Evolutionary conservation across 2,888 invertebrate species (phyloP), one percentile per base, ranked within the genome.

Genomic region (Nysson spinosus): DNA sequence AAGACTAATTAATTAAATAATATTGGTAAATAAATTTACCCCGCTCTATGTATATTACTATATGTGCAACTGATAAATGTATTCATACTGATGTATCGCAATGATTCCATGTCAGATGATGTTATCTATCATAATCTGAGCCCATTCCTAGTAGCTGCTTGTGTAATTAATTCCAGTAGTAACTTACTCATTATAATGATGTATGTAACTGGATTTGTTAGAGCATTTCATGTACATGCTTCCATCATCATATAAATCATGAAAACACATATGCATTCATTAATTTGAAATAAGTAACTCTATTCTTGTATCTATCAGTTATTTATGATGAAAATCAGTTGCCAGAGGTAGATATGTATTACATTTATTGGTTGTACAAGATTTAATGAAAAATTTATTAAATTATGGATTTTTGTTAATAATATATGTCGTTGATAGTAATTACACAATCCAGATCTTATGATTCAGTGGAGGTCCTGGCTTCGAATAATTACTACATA

Each of bases 51-150:
- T 67, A 42, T 72, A 57, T 44, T 51, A 61, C 26, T 67, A 17
- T 56, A 58, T 35, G 56, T 63, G 62, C 63, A 68, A 79, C 54
- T 60, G 62, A 72, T 64, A 67, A 57, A 72, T 81, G 74, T 72
- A 56, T 44, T 40, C 39, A 44, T 26, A 44, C 11, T 40, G 39
- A 34, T 49, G 22, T 49, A 44, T 34, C 32, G n/a, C 17, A 42
- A 42, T 44, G n/a, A n/a, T n/a, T n/a, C n/a, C n/a, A n/a, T n/a
- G n/a, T n/a, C n/a, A n/a, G n/a, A 39, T 12, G 20, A 63, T 46
- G 16, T 44, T 32, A 34, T 28, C 28, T 11, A 16, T 49, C 20
- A 19, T 30, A 20, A 32, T 30, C 22, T 19, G 26, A 57, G 34
- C 44, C 44, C 46, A 3, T 43, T 26, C 6, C 7, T 47, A 20